Conservation (phyloP, 2,888 invertebrate genomes). For the Agrochola lota region DNA sequence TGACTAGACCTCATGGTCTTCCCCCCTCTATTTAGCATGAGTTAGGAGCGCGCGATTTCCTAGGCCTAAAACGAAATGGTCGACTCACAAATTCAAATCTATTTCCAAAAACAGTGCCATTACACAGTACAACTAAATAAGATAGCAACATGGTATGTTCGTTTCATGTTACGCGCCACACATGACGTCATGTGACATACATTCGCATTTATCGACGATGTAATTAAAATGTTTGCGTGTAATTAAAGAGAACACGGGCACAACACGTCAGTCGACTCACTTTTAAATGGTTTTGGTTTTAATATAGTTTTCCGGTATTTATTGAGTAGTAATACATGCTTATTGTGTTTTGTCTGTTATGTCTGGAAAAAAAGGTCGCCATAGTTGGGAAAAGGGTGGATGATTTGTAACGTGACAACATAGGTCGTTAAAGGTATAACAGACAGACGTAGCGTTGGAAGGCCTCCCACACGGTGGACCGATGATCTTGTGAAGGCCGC, state of each 20-base stretch:
- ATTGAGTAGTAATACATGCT: conserved; percentile 5
- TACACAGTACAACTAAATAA: conserved; percentile 20
- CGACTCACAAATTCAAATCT: background rate
- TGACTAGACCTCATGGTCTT: too few relatives aligned
- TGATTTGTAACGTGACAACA: background rate
- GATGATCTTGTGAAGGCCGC: too few relatives aligned
- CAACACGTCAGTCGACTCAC: conserved; percentile 16
- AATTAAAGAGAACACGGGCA: conserved; percentile 52
- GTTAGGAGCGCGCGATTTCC: background rate
- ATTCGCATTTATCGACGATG: conserved; percentile 38
- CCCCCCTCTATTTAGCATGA: too few relatives aligned
- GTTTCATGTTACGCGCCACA: conserved; percentile 24
- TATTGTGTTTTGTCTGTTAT: background rate
- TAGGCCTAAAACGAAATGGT: background rate
- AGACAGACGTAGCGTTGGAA: too few relatives aligned
- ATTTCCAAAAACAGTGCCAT: background rate
- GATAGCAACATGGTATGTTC: conserved; percentile 14
- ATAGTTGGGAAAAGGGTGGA: background rate
- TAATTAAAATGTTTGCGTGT: conserved; percentile 58
- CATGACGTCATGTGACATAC: conserved; percentile 28
- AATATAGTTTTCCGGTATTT: conserved; percentile 34
- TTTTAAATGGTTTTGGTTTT: conserved; percentile 33
- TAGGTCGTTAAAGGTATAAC: background rate
- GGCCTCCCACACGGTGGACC: too few relatives aligned
- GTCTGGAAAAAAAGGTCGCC: too few relatives aligned